A percentile compares a stretch with the other conserved stretches of the same genome.
These are phyloP conservation scores for Corynorhinus townsendii DNA, from an alignment of 2,113 vertebrate species.

Conservation along the genomic window DNA sequence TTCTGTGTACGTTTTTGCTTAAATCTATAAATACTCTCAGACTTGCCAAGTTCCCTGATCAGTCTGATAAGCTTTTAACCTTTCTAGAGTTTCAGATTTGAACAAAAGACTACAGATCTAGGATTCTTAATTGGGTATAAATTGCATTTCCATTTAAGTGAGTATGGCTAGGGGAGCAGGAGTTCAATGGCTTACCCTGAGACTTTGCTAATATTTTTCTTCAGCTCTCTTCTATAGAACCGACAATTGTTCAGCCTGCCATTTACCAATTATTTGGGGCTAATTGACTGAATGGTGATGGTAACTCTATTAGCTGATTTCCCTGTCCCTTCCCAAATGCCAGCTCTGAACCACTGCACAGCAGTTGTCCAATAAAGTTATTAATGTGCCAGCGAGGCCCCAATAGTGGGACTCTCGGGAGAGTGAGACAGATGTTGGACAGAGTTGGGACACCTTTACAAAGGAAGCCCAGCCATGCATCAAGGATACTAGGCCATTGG, in stretches of 20 bases:
- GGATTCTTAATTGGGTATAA: background rate
- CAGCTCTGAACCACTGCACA: conserved; percentile 1
- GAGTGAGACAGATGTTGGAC: background rate
- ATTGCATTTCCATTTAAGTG: background rate
- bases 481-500: accelerated
- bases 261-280: background rate
- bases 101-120: background rate
- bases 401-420: background rate
- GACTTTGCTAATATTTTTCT: background rate
- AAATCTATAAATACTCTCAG: conserved; percentile 46
- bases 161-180: background rate
- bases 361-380: background rate
- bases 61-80: conserved; percentile 37
- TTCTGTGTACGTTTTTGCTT: conserved; percentile 46
- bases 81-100: conserved; percentile 24
- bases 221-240: background rate
- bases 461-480: background rate
- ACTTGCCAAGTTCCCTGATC: conserved; percentile 6
- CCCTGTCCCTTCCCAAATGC: background rate
- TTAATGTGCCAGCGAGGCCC: background rate
- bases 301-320: background rate
- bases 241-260: background rate
- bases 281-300: background rate
- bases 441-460: background rate
- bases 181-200: background rate